These are phyloP conservation scores for Mus musculus DNA, from an alignment of 2,113 vertebrate species.

Conservation along the genomic window GRCm39 chr15:85507001-85507500, in stretches of 20 bases:
- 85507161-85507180: too few relatives aligned
- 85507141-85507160: background rate
- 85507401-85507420: background rate
- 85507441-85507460: background rate
- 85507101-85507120: background rate
- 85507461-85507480: background rate
- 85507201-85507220: too few relatives aligned
- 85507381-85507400: background rate
- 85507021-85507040: background rate
- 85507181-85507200: too few relatives aligned
- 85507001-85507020: rapidly evolving
- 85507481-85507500: background rate
- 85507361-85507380: background rate
- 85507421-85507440: too few relatives aligned
- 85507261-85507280: too few relatives aligned
- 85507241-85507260: too few relatives aligned
- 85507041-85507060: rapidly evolving
- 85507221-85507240: too few relatives aligned
- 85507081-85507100: background rate
- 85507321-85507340: background rate
- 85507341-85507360: rapidly evolving
- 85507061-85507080: background rate
- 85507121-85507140: background rate
- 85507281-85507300: too few relatives aligned
- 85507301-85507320: background rate